A percentile compares a stretch with the other conserved stretches of the same genome.
phyloP scores from a whole-genome alignment of 2,797 vertebrate species.

The Sebastes oblongus region DNA sequence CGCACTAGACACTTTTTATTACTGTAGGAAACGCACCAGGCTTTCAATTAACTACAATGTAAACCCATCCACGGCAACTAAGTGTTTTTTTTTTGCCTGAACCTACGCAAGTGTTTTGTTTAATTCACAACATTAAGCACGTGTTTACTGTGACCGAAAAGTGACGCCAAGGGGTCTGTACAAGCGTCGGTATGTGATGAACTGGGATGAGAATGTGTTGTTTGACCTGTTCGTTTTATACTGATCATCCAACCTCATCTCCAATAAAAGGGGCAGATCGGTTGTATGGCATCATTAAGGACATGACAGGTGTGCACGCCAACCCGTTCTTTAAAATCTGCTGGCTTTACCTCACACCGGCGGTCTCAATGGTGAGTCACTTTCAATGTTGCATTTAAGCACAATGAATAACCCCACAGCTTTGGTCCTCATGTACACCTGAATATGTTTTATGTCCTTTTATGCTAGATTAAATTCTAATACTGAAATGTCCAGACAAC shows the following conservation, averaged over 20 bases:
- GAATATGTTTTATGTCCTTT: neutral
- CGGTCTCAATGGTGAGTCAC: constrained; percentile 84
- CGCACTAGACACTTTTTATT: no score
- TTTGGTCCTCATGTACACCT: neutral
- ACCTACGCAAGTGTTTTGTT: no score
- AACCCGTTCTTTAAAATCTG: constrained; percentile 87
- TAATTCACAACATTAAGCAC: no score
- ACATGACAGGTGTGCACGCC: constrained; percentile 87
- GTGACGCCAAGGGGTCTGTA: no score
- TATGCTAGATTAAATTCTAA: no score
- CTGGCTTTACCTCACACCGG: constrained; percentile 88
- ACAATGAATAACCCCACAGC: neutral
- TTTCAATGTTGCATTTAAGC: neutral
- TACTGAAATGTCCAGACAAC: neutral
- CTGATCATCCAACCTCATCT: neutral
- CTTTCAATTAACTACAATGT: no score
- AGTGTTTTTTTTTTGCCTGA: no score
- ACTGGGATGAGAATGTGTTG: neutral
- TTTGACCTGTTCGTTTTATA: neutral
- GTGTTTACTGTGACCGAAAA: no score
- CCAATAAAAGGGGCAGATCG: constrained; percentile 82
- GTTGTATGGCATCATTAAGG: constrained; percentile 83
- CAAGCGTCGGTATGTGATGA: no score
- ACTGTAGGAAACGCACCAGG: no score
- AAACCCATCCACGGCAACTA: no score